Evolutionary conservation across 2,888 invertebrate genomes (phyloP).

Genomic region (Trichopoda pennipes): DNA sequence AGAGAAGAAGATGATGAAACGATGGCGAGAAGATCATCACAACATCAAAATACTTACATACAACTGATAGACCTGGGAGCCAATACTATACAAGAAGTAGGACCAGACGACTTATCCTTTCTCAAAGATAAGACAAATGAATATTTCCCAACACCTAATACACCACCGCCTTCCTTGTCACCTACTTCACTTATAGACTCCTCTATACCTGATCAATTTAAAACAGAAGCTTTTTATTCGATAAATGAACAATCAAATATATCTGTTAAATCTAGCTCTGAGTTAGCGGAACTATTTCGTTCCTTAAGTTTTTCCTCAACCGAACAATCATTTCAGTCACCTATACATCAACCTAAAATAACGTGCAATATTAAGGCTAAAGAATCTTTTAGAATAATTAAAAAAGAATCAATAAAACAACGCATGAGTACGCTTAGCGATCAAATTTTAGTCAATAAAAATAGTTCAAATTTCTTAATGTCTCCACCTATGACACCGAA

Average conservation of each 20-base stretch:
- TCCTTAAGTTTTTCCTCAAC: constrained; percentile 79
- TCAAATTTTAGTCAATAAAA: constrained; percentile 76
- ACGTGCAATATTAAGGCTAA: constrained; percentile 35
- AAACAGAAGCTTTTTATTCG: constrained; percentile 33
- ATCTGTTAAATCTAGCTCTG: constrained; percentile 77
- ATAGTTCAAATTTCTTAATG: constrained; percentile 76
- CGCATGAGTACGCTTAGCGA: constrained; percentile 80
- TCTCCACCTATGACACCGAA: constrained; percentile 80
- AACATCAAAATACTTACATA: constrained; percentile 62
- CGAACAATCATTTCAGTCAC: constrained; percentile 70
- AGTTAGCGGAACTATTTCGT: constrained; percentile 79
- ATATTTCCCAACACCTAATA: constrained; percentile 75
- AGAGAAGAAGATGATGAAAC: constrained; percentile 63
- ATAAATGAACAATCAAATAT: constrained; percentile 76
- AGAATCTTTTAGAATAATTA: constrained; percentile 66
- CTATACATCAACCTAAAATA: constrained; percentile 41
- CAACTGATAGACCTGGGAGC: constrained; percentile 75
- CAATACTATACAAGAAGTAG: constrained; percentile 66
- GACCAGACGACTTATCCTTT: constrained; percentile 73
- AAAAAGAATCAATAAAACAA: constrained; percentile 73
- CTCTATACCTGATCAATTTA: constrained; percentile 56
- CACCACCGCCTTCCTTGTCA: constrained; percentile 79
- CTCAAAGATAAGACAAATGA: constrained; percentile 74
- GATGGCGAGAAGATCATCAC: constrained; percentile 62
- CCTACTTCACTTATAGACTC: constrained; percentile 74